Conservation (phyloP, 2,888 invertebrate species). For the Polymixis lichenea region DNA sequence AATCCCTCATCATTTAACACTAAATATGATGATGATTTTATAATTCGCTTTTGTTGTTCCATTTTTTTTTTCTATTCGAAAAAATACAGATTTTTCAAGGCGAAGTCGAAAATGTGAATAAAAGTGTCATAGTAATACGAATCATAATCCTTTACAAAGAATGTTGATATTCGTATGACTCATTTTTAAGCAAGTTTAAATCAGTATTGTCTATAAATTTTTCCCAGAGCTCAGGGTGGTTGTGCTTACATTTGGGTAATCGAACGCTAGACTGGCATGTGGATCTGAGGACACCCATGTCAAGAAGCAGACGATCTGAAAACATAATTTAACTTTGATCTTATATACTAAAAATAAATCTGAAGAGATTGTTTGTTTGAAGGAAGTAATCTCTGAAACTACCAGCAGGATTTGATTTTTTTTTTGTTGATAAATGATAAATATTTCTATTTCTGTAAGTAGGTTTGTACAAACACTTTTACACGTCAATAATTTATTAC, state of each 20-base stretch:
- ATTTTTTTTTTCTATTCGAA: too few relatives aligned
- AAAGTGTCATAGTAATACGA: background rate
- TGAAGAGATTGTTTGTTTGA: too few relatives aligned
- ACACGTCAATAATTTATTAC: too few relatives aligned
- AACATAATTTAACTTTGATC: background rate
- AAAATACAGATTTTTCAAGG: too few relatives aligned
- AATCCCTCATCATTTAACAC: background rate
- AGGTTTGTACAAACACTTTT: too few relatives aligned
- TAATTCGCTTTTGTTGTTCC: background rate
- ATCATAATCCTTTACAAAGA: background rate
- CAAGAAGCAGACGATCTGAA: conserved; percentile 17
- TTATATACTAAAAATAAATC: too few relatives aligned
- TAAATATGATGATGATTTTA: background rate
- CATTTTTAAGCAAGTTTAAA: background rate
- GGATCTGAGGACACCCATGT: conserved; percentile 61
- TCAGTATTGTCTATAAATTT: background rate
- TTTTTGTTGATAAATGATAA: too few relatives aligned
- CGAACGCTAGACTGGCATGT: conserved; percentile 70
- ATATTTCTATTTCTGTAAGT: too few relatives aligned
- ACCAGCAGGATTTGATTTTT: too few relatives aligned
- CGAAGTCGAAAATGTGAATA: background rate
- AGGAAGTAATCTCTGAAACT: too few relatives aligned
- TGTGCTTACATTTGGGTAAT: conserved; percentile 77
- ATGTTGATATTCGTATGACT: background rate
- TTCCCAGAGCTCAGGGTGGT: background rate